Evolutionary conservation across 2,113 vertebrate genomes (phyloP).

Genomic region (Albula goreensis): DNA sequence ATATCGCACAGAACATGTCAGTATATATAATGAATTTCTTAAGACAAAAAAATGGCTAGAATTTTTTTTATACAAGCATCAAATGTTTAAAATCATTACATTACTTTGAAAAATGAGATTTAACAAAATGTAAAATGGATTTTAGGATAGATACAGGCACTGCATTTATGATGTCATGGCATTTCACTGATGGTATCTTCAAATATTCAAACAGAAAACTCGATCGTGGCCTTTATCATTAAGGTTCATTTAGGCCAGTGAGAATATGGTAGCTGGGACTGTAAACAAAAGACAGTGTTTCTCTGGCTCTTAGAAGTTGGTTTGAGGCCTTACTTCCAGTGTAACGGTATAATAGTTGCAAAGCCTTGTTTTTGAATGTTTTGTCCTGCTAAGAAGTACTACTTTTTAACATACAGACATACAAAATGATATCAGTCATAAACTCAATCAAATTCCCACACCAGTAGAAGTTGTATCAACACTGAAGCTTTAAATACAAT

Average conservation of each 20-base stretch:
- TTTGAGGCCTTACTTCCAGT: background rate
- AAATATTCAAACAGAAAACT: too few relatives aligned
- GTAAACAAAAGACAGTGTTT: background rate
- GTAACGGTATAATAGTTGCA: background rate
- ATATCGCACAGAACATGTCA: background rate
- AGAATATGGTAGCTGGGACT: background rate
- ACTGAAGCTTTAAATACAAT: background rate
- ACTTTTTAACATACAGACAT: background rate
- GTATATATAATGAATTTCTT: background rate
- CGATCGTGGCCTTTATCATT: background rate
- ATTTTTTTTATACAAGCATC: background rate
- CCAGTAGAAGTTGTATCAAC: background rate
- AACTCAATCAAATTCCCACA: too few relatives aligned
- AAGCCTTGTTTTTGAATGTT: conserved; percentile 21
- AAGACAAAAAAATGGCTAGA: too few relatives aligned
- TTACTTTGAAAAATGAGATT: too few relatives aligned
- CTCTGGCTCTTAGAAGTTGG: background rate
- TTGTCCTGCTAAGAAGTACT: background rate
- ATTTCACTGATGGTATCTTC: background rate
- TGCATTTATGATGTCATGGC: background rate
- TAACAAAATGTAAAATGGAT: background rate
- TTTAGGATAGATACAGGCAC: background rate
- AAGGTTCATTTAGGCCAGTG: background rate
- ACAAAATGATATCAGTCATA: background rate
- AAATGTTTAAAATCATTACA: background rate